Percentiles rank a stretch among this genome's conserved stretches.
phyloP scores from a whole-genome alignment of 2,888 invertebrate species.

The Xanthorhoe spadicearia region DNA sequence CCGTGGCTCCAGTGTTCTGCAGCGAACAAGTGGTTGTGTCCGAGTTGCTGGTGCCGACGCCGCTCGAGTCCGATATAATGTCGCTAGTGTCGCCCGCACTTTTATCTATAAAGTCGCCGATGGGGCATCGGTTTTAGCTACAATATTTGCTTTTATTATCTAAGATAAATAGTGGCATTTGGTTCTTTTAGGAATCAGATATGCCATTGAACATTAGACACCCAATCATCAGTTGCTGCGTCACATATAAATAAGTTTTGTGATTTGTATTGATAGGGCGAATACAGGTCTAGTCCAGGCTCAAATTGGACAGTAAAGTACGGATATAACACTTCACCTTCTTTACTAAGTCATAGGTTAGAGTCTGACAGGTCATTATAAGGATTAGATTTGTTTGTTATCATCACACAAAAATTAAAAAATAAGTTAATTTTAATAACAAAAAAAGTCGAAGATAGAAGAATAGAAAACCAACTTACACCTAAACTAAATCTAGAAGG shows the following conservation, averaged over 20 bases:
- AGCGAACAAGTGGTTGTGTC: constrained; percentile 92
- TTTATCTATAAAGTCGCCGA: constrained; percentile 87
- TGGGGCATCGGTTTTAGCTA: constrained; percentile 23
- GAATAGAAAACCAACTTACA: constrained; percentile 30
- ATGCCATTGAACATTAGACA: background rate
- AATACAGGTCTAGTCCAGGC: background rate
- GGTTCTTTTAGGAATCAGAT: background rate
- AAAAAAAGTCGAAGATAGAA: background rate
- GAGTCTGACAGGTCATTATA: constrained; percentile 2
- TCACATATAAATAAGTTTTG: background rate
- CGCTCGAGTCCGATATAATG: constrained; percentile 96
- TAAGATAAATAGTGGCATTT: background rate
- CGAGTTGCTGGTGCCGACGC: constrained; percentile 95
- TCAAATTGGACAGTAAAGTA: background rate
- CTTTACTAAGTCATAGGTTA: background rate
- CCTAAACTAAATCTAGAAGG: constrained; percentile 52
- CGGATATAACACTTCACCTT: background rate
- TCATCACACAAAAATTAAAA: background rate
- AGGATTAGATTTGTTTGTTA: constrained; percentile 1
- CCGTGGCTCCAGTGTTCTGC: constrained; percentile 90
- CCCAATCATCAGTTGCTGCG: background rate
- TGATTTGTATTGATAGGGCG: background rate
- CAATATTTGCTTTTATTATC: constrained; percentile 3
- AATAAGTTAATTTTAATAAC: background rate
- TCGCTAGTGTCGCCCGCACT: constrained; percentile 95